Conservation (phyloP, 2,113 vertebrate species). For the Neolamprologus hecqui region DNA sequence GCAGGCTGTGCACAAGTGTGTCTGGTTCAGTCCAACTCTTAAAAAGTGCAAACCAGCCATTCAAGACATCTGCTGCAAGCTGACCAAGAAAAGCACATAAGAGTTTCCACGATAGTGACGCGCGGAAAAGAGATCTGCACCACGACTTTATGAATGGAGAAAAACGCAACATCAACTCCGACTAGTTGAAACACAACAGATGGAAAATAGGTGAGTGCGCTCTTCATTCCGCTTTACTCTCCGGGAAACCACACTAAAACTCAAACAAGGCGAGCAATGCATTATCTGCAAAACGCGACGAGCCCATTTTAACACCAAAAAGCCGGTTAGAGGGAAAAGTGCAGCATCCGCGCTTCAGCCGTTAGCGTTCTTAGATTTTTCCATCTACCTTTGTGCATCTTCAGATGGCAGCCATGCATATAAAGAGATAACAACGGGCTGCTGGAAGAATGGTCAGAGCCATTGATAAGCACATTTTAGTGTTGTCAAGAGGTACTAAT, state of each 20-base stretch:
- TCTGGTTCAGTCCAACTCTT: background rate
- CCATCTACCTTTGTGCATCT: background rate
- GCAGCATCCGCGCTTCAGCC: background rate
- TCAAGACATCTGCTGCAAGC: background rate
- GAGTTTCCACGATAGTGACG: background rate
- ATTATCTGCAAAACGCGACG: background rate
- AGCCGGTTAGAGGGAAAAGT: background rate
- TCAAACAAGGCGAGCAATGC: background rate
- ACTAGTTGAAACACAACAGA: background rate
- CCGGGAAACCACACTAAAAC: background rate
- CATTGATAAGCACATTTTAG: background rate
- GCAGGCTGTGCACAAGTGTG: background rate
- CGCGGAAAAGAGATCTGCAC: background rate
- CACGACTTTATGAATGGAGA: constrained; percentile 62
- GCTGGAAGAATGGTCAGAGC: constrained; percentile 27
- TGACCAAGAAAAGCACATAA: background rate
- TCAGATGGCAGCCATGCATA: background rate
- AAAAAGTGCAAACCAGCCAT: background rate
- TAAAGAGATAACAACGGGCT: constrained; percentile 9
- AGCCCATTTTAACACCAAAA: background rate
- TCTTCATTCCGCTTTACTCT: background rate
- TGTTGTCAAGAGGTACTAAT: constrained; percentile 24
- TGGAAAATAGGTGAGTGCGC: background rate
- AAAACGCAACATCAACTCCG: constrained; percentile 13
- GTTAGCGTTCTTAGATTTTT: background rate